Evolutionary conservation across 2,888 invertebrate genomes (phyloP).

Genomic region (Leptinotarsa rubiginosa): DNA sequence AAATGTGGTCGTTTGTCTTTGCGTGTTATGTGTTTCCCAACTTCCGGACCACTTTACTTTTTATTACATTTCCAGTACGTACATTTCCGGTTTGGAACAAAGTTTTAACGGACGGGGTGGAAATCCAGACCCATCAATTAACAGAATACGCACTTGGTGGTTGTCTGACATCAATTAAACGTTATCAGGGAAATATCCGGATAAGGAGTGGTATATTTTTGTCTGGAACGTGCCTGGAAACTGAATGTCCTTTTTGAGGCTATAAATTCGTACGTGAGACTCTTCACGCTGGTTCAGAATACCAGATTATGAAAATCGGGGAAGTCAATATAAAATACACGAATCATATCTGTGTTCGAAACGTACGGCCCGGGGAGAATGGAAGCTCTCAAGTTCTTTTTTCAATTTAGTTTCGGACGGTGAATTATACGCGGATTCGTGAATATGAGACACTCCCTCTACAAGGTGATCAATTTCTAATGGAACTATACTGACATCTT

Average conservation of each 20-base stretch:
- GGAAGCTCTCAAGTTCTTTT: too few relatives aligned
- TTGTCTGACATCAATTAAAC: constrained; percentile 31
- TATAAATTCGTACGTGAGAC: constrained; percentile 28
- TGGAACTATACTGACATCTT: too few relatives aligned
- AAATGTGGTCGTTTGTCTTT: constrained; percentile 35
- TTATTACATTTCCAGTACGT: constrained; percentile 14
- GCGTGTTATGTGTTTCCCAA: constrained; percentile 29
- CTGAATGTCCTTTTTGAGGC: constrained; percentile 27
- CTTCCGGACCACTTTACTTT: constrained; percentile 25
- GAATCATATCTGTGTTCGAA: constrained; percentile 1
- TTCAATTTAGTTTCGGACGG: too few relatives aligned
- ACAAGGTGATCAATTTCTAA: too few relatives aligned
- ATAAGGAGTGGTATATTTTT: constrained; percentile 18
- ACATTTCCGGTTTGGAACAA: constrained; percentile 1
- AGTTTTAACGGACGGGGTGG: neutral
- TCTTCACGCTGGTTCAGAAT: constrained; percentile 4
- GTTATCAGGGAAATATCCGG: constrained; percentile 23
- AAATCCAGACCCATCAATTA: constrained; percentile 2
- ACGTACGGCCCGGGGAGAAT: neutral
- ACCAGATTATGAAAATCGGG: constrained; percentile 15
- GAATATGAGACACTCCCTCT: too few relatives aligned
- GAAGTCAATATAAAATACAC: constrained; percentile 5
- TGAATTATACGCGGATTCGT: too few relatives aligned
- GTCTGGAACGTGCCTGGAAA: constrained; percentile 28
- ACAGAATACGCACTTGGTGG: constrained; percentile 21